These are phyloP conservation scores for Lepus oiostolus DNA, from an alignment of 2,797 vertebrate genomes.

Conservation along the genomic window DNA sequence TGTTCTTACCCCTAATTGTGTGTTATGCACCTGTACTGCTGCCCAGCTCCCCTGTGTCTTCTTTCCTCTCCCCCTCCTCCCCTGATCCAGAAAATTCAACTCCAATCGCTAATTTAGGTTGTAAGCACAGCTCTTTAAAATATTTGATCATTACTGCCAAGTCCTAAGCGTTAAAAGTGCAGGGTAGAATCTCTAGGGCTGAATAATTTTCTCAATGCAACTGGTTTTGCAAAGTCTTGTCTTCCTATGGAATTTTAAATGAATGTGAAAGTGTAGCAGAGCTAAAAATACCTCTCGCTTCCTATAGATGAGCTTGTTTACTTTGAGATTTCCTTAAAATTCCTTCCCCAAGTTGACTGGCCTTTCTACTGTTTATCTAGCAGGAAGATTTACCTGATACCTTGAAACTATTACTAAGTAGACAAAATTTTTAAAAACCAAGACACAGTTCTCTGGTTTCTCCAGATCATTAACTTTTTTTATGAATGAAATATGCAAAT, in stretches of 20 bases:
- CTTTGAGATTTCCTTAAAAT: conserved; percentile 15
- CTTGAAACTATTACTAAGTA: background rate
- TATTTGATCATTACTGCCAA: background rate
- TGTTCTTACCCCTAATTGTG: too few species aligned
- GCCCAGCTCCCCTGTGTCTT: background rate
- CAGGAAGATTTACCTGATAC: background rate
- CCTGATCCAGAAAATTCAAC: background rate
- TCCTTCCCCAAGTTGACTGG: background rate
- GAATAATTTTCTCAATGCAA: background rate
- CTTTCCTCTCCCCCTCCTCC: background rate
- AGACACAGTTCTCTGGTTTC: background rate
- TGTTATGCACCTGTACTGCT: background rate
- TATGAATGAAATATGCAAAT: conserved; percentile 68
- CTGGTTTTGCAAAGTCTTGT: background rate
- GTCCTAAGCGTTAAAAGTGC: background rate
- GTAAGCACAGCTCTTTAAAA: background rate
- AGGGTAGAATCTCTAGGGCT: background rate
- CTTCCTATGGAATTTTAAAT: conserved; percentile 58
- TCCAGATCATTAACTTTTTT: background rate
- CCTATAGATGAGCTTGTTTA: conserved; percentile 67
- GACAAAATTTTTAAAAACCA: background rate
- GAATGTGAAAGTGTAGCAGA: conserved; percentile 19
- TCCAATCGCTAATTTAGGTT: background rate
- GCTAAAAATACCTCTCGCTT: background rate
- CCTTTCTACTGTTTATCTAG: background rate